Evolutionary conservation across 2,113 vertebrate genomes (phyloP).

Genomic region (Pterophyllum scalare): DNA sequence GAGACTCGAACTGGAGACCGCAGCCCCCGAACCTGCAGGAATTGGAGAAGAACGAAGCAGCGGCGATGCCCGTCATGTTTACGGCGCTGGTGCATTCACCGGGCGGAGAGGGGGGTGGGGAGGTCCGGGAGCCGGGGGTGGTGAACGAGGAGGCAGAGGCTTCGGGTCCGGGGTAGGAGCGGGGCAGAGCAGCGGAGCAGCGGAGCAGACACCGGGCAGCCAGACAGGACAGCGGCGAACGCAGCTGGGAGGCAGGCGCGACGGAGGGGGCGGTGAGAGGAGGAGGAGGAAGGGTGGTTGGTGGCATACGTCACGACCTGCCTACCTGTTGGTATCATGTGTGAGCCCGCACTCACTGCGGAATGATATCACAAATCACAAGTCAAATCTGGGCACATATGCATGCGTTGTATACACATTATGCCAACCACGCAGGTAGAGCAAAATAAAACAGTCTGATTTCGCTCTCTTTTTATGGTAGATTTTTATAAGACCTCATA

Average conservation of each 20-base stretch:
- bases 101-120: constrained; percentile 34
- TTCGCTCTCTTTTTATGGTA: neutral
- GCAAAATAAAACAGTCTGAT: neutral
- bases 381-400: neutral
- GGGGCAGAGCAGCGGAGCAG: constrained; percentile 69
- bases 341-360: neutral
- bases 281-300: constrained; percentile 68
- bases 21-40: constrained; percentile 95
- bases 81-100: constrained; percentile 70
- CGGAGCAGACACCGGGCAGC: constrained; percentile 80
- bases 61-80: constrained; percentile 96
- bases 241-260: constrained; percentile 75
- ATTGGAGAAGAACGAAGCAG: constrained; percentile 98
- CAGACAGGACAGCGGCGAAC: constrained; percentile 82
- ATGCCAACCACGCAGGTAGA: neutral
- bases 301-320: constrained; percentile 72
- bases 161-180: constrained; percentile 72
- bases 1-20: constrained; percentile 92
- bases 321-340: constrained; percentile 72
- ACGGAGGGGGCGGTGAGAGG: constrained; percentile 77
- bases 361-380: neutral
- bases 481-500: too few species aligned
- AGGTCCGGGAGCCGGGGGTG: constrained; percentile 52
- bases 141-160: constrained; percentile 59
- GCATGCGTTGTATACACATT: neutral